Evolutionary conservation across 2,888 invertebrate genomes (phyloP).

Genomic region (Prosopocoilus inquinatus): DNA sequence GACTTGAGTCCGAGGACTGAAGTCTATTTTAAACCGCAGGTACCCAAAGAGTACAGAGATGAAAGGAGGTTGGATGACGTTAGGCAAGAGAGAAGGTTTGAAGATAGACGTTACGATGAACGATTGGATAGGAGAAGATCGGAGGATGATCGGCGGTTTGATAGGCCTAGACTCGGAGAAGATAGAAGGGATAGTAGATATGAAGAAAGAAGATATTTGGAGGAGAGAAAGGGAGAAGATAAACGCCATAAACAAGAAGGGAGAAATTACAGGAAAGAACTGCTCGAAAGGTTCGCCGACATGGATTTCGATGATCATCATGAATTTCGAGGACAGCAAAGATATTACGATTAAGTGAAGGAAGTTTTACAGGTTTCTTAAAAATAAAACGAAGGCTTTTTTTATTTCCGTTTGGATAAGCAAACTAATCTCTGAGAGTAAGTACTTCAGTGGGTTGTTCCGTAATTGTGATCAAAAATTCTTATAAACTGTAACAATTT

Average conservation of each 20-base stretch:
- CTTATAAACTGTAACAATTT: slow-evolving; percentile 41
- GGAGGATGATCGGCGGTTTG: slow-evolving; percentile 23
- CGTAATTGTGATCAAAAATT: slow-evolving; percentile 44
- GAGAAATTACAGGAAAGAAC: slow-evolving; percentile 47
- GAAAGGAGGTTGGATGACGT: slow-evolving; percentile 27
- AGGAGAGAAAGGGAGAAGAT: slow-evolving; percentile 15
- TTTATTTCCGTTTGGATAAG: not conserved
- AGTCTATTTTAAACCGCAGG: slow-evolving; percentile 45
- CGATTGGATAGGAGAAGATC: slow-evolving; percentile 21
- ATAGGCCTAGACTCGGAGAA: slow-evolving; percentile 21
- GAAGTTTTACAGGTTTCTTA: slow-evolving; percentile 5
- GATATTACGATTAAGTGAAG: slow-evolving; percentile 44
- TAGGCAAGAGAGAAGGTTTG: slow-evolving; percentile 35
- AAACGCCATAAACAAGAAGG: slow-evolving; percentile 38
- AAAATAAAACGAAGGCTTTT: slow-evolving; percentile 7
- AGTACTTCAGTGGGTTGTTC: slow-evolving; percentile 50
- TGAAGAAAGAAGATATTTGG: slow-evolving; percentile 13
- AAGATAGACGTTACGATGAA: slow-evolving; percentile 15
- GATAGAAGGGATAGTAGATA: slow-evolving; percentile 31
- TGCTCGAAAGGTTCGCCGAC: slow-evolving; percentile 48
- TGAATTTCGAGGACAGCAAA: slow-evolving; percentile 45
- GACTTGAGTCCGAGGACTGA: slow-evolving; percentile 43
- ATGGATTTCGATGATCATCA: slow-evolving; percentile 49
- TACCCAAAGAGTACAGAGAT: slow-evolving; percentile 47
- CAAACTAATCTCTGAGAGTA: slow-evolving; percentile 37